phyloP scores from a whole-genome alignment of 2,113 vertebrate species.

The Pithys albifrons region DNA sequence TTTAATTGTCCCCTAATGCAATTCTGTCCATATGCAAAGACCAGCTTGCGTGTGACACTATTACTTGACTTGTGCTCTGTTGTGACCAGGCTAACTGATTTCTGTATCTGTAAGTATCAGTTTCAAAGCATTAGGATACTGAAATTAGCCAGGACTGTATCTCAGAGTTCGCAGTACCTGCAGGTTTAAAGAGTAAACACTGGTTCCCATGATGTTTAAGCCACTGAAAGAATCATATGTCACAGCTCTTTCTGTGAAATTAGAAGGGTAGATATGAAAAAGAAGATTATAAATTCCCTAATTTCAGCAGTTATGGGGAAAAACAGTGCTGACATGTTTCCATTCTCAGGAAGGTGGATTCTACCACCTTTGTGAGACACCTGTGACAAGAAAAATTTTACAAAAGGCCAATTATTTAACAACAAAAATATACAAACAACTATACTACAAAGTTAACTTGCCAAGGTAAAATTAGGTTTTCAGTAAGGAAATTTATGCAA shows the following conservation, averaged over 20 bases:
- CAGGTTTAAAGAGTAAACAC: not conserved
- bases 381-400: not conserved
- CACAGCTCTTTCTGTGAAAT: not conserved
- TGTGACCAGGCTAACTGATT: conserved; percentile 30
- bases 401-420: not conserved
- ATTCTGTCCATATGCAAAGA: conserved; percentile 63
- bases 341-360: not conserved
- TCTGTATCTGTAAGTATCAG: conserved; percentile 20
- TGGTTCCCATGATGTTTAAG: not conserved
- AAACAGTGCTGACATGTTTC: not conserved
- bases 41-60: conserved; percentile 37
- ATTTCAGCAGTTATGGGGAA: not conserved
- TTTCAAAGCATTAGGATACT: not conserved
- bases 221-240: not conserved
- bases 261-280: not conserved
- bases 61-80: conserved; percentile 33
- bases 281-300: not conserved
- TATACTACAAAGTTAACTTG: not conserved
- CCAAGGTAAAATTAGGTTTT: not conserved
- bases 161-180: not conserved
- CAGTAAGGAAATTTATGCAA: not conserved
- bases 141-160: conserved; percentile 16
- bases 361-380: not conserved
- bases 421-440: not conserved
- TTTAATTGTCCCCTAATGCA: conserved; percentile 42